Evolutionary conservation across 2,113 vertebrate species (phyloP), one percentile per base, ranked within the genome.

Genomic region (Pachycephala philippinensis): DNA sequence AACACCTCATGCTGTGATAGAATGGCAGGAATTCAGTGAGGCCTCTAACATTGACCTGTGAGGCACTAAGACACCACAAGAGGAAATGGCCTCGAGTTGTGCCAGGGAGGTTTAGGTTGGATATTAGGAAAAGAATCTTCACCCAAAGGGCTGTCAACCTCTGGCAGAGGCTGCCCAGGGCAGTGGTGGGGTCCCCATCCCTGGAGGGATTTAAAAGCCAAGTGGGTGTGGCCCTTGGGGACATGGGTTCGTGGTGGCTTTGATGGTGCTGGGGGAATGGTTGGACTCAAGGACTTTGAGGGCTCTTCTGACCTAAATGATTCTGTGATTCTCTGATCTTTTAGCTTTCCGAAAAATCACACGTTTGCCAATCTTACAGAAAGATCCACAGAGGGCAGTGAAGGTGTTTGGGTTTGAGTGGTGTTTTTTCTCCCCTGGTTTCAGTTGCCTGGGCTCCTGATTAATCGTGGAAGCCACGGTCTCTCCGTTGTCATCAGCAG

Each of bases 401-500:
- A 65, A 91, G 63, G 54, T 92, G 68, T 87, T 92, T 69, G 89
- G 91, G 89, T 93, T 96, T 82, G 54, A 86, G 91, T 63, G 68
- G 15, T 47, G 4, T 42, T 87, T 61, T 45, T 70, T 47, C 72
- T 53, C 14, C 6, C 47, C 8, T 84, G 70, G 24, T 91, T 89
- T 95, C 83, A 71, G 39, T 96, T 95, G 68, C 68, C 39, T 54
- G 40, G 87, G 47, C 66, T 93, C 50, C 87, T 96, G 84, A 91
- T 93, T 71, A 94, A 49, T 52, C 20, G 26, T 66, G 65, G 74
- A 82, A 91, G 52, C 88, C 53, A 33, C 23, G 26, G 90, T 68
- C 39, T 13, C 89, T 85, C 33, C 0, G 0, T 54, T 94, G 91
- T 52, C 60, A 75, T 95, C 84, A 31, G 91, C 93, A 76, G n/a